Conservation (phyloP, 2,797 vertebrate genomes). For the Syngnathus rostellatus region DNA sequence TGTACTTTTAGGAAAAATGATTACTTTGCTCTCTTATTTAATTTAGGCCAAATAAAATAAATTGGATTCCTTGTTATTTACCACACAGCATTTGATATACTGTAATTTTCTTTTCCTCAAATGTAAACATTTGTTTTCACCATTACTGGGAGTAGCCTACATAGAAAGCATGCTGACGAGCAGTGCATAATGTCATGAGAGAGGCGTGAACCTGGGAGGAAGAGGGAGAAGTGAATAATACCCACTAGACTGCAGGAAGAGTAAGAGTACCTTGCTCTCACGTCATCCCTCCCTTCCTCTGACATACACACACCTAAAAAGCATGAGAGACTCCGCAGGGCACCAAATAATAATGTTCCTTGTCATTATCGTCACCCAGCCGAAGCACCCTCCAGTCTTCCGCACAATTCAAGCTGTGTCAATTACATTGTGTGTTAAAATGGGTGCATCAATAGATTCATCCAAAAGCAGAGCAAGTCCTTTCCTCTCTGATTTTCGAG, state of each 20-base stretch:
- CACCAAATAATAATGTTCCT: slow-evolving; percentile 59
- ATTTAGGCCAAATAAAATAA: neutral
- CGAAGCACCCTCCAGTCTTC: slow-evolving; percentile 44
- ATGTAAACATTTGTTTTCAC: neutral
- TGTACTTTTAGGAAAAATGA: neutral
- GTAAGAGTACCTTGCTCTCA: slow-evolving; percentile 25
- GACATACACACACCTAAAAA: slow-evolving; percentile 18
- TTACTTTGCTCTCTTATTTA: neutral
- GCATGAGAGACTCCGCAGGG: slow-evolving; percentile 46
- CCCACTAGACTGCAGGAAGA: slow-evolving; percentile 35
- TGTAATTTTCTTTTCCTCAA: neutral
- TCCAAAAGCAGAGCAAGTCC: slow-evolving; percentile 55
- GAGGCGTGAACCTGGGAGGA: slow-evolving; percentile 12
- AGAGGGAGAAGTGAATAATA: slow-evolving; percentile 40
- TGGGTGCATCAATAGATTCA: slow-evolving; percentile 62
- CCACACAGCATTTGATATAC: neutral
- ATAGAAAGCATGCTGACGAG: slow-evolving; percentile 25
- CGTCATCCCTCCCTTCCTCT: slow-evolving; percentile 6
- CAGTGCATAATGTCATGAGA: slow-evolving; percentile 38
- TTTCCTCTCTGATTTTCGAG: slow-evolving; percentile 53
- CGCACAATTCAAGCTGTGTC: slow-evolving; percentile 57
- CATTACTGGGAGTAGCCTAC: neutral
- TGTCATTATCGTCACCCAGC: slow-evolving; percentile 53
- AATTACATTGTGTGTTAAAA: slow-evolving; percentile 60
- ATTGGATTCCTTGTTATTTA: neutral